A percentile compares a stretch with the other conserved stretches of the same genome.
These are phyloP conservation scores for Metopia argyrocephala DNA, from an alignment of 2,888 invertebrate genomes.

Conservation along the genomic window DNA sequence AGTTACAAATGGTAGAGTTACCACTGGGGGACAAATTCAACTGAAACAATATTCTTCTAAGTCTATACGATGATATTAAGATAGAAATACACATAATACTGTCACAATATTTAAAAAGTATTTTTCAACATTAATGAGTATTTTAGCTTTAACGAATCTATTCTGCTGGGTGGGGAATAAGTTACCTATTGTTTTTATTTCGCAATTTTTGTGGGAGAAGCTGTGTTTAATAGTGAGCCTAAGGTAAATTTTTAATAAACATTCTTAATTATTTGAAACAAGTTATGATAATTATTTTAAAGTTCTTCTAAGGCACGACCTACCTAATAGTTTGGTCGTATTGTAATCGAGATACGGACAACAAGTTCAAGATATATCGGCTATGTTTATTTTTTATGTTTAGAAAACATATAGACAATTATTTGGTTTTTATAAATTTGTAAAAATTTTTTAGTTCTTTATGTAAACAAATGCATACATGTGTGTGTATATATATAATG, in stretches of 20 bases:
- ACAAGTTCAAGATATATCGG: conserved; percentile 77
- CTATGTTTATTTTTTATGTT: conserved; percentile 77
- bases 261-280: too few species aligned
- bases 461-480: not conserved
- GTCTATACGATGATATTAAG: conserved; percentile 57
- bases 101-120: conserved; percentile 79
- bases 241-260: too few species aligned
- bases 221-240: conserved; percentile 81
- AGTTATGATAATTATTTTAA: conserved; percentile 50
- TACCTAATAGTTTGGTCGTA: conserved; percentile 77
- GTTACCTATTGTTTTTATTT: conserved; percentile 84
- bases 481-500: not conserved
- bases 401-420: conserved; percentile 62
- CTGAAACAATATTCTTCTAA: conserved; percentile 34
- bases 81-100: conserved; percentile 71
- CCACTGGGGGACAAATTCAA: conserved; percentile 2
- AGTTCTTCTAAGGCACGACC: conserved; percentile 73
- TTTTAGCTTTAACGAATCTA: conserved; percentile 83
- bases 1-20: conserved; percentile 13
- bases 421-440: too few species aligned
- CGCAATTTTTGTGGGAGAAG: conserved; percentile 84
- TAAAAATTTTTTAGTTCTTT: too few species aligned
- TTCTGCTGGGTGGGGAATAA: conserved; percentile 84
- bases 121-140: conserved; percentile 80
- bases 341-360: conserved; percentile 74